phyloP scores from a whole-genome alignment of 1,140 invertebrate genomes.

The Brachionus angularis region DNA sequence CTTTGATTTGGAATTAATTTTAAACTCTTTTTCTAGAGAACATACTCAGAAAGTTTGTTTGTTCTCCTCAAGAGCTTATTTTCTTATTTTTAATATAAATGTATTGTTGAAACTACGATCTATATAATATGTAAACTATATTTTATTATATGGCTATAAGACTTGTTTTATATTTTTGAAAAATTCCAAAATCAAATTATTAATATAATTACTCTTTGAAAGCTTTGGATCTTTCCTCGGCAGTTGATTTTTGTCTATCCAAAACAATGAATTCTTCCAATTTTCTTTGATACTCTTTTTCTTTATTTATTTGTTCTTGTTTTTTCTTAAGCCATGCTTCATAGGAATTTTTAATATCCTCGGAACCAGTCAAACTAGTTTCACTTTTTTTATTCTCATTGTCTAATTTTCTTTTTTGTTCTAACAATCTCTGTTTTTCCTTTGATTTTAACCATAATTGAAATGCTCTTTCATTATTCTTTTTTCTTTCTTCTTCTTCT shows the following conservation, averaged over 20 bases:
- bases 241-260: constrained; percentile 1
- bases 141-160: too few species aligned
- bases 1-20: too few species aligned
- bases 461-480: constrained; percentile 4
- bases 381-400: constrained; percentile 2
- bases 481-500: constrained; percentile 37
- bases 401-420: background rate
- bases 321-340: constrained; percentile 37
- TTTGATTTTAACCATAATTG: constrained; percentile 34
- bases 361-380: background rate
- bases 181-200: too few species aligned
- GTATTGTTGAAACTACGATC: background rate
- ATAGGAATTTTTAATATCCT: background rate
- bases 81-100: too few species aligned
- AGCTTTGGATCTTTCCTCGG: constrained; percentile 14
- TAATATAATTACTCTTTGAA: constrained; percentile 37
- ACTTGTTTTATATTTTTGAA: too few species aligned
- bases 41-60: too few species aligned
- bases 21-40: too few species aligned
- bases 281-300: constrained; percentile 40
- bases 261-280: constrained; percentile 16
- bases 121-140: background rate
- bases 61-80: too few species aligned
- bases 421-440: background rate
- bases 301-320: constrained; percentile 4